Evolutionary conservation across 2,888 invertebrate genomes (phyloP).

Genomic region (Periphyllus acericola): DNA sequence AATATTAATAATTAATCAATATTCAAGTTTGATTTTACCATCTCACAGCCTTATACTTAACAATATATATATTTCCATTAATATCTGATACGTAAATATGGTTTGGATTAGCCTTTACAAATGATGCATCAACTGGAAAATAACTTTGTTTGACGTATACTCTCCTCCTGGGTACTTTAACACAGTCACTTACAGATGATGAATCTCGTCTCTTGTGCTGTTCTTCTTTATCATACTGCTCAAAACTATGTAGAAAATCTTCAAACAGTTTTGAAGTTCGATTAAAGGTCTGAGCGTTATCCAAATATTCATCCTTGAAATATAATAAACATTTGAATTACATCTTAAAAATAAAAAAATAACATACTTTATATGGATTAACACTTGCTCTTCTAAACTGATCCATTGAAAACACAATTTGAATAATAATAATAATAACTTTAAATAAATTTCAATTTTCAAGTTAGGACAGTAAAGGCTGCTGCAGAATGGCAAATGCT

Average conservation of each 20-base stretch:
- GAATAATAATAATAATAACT: not conserved
- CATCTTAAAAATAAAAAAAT: not conserved
- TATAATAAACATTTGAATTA: conserved; percentile 3
- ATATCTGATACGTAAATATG: conserved; percentile 63
- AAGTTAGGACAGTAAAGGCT: not conserved
- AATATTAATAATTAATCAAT: not conserved
- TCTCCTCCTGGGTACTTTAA: conserved; percentile 68
- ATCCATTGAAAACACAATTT: conserved; percentile 41
- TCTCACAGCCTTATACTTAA: conserved; percentile 63
- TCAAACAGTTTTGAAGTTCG: conserved; percentile 55
- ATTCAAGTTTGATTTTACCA: conserved; percentile 28
- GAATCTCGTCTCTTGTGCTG: conserved; percentile 40
- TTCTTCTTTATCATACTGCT: conserved; percentile 59
- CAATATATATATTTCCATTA: conserved; percentile 62
- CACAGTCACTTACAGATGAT: conserved; percentile 44
- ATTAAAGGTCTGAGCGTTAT: conserved; percentile 44
- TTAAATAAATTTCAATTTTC: not conserved
- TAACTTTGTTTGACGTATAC: conserved; percentile 73
- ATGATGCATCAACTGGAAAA: conserved; percentile 66
- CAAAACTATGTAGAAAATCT: conserved; percentile 60
- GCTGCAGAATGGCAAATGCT: not conserved
- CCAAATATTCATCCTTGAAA: conserved; percentile 55
- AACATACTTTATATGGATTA: conserved; percentile 50
- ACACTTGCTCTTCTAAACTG: conserved; percentile 50
- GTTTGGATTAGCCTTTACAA: conserved; percentile 63